A percentile compares a stretch with the other conserved stretches of the same genome.
These are phyloP conservation scores for Heterodera schachtii DNA, from an alignment of 1,140 invertebrate species.

Conservation along the genomic window DNA sequence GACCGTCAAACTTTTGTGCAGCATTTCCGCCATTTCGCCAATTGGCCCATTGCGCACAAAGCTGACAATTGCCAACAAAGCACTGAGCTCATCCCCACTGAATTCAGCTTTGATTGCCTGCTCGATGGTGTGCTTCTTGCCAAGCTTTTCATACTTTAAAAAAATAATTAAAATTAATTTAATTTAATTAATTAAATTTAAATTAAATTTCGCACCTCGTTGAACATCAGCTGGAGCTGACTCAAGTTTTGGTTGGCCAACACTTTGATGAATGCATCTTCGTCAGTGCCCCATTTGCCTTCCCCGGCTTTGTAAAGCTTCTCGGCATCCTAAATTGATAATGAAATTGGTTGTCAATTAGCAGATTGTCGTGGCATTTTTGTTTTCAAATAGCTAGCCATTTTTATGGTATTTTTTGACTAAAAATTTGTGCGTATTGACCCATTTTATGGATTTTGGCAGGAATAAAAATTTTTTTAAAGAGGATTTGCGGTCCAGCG, in stretches of 20 bases:
- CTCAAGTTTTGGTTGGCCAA: constrained; percentile 60
- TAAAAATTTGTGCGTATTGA: too few relatives aligned
- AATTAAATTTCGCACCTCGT: constrained; percentile 58
- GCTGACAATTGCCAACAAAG: constrained; percentile 73
- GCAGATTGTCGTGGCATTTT: too few relatives aligned
- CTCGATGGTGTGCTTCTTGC: constrained; percentile 78
- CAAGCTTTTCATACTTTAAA: constrained; percentile 67
- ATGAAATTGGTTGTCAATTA: not conserved
- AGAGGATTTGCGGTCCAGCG: too few relatives aligned
- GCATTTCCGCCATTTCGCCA: constrained; percentile 25
- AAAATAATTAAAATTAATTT: constrained; percentile 5
- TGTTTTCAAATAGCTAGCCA: too few relatives aligned
- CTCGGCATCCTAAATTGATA: constrained; percentile 66
- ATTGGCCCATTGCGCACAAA: constrained; percentile 29
- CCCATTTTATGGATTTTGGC: too few relatives aligned
- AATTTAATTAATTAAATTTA: not conserved
- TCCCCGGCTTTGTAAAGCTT: constrained; percentile 67
- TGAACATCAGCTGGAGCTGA: constrained; percentile 79
- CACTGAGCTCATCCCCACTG: constrained; percentile 81
- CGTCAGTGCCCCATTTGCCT: constrained; percentile 70
- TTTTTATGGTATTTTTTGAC: too few relatives aligned
- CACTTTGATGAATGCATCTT: constrained; percentile 66
- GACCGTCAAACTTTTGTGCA: constrained; percentile 25
- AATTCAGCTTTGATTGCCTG: constrained; percentile 85
- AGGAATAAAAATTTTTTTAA: too few relatives aligned